phyloP scores from a whole-genome alignment of 2,888 invertebrate species.

The Troides aeacus region DNA sequence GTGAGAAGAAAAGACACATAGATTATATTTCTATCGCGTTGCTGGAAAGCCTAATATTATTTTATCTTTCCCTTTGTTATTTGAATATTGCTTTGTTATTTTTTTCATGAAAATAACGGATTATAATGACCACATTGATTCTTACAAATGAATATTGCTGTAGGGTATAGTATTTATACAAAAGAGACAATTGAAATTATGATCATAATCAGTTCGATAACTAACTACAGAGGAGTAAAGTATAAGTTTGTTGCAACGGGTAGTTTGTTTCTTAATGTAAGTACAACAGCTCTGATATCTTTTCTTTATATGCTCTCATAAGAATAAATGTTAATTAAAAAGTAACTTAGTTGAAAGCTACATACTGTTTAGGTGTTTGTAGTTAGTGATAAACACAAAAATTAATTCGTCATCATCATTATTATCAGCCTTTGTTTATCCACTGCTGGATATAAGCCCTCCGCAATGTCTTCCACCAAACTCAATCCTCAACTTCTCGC shows the following conservation, averaged over 20 bases:
- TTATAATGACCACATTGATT: not conserved
- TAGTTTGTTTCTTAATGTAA: conserved; percentile 8
- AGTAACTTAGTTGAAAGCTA: not conserved
- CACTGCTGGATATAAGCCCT: too few relatives aligned
- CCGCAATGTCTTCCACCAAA: too few relatives aligned
- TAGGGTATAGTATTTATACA: not conserved
- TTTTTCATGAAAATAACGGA: not conserved
- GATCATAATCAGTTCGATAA: not conserved
- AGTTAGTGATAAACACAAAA: too few relatives aligned
- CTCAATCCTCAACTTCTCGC: too few relatives aligned
- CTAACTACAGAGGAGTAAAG: conserved; percentile 3
- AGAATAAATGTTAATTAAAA: not conserved
- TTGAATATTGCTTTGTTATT: not conserved
- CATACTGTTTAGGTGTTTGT: not conserved
- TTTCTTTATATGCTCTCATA: not conserved
- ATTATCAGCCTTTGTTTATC: too few relatives aligned
- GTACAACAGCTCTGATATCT: not conserved
- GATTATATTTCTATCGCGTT: not conserved
- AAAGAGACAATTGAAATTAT: too few relatives aligned
- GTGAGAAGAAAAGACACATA: not conserved
- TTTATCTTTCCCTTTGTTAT: not conserved
- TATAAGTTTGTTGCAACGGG: conserved; percentile 10
- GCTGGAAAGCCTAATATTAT: not conserved
- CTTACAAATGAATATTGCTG: not conserved
- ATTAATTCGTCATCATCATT: too few relatives aligned